phyloP scores from a whole-genome alignment of 1,140 invertebrate species.

The Halictus rubicundus region DNA sequence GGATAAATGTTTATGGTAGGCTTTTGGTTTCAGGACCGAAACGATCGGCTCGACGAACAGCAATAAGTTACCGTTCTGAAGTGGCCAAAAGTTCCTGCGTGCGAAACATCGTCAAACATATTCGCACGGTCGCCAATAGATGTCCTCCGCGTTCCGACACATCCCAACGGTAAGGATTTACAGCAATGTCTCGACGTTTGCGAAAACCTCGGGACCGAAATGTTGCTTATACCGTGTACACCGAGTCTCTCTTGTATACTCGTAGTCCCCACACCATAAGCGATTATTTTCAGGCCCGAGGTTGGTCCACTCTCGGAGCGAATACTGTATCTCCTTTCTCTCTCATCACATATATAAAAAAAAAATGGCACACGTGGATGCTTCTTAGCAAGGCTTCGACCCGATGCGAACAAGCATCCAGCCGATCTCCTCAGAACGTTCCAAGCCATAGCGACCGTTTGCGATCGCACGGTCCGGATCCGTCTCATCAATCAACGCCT shows the following conservation, averaged over 20 bases:
- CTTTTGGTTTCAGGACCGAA: background rate
- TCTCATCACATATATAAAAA: constrained; percentile 13
- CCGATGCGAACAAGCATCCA: background rate
- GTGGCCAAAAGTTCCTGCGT: background rate
- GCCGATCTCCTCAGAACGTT: too few species aligned
- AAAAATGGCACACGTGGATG: constrained; percentile 38
- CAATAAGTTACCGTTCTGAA: background rate
- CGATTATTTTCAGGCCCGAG: too few species aligned
- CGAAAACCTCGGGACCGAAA: too few species aligned
- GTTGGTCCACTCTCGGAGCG: too few species aligned
- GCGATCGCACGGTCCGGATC: background rate
- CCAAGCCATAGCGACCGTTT: background rate
- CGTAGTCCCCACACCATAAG: too few species aligned
- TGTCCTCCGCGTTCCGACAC: background rate
- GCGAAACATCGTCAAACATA: too few species aligned
- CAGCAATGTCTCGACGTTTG: too few species aligned
- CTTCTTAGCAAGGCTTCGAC: background rate
- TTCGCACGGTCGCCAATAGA: background rate
- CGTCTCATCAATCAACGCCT: background rate
- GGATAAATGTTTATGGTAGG: background rate
- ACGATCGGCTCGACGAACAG: background rate
- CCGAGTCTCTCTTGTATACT: too few species aligned
- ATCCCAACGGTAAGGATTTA: background rate
- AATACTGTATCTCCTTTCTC: too few species aligned
- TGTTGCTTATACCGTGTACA: too few species aligned